Conservation (phyloP, 2,797 vertebrate species). For the Ctenosaura bakeri region DNA sequence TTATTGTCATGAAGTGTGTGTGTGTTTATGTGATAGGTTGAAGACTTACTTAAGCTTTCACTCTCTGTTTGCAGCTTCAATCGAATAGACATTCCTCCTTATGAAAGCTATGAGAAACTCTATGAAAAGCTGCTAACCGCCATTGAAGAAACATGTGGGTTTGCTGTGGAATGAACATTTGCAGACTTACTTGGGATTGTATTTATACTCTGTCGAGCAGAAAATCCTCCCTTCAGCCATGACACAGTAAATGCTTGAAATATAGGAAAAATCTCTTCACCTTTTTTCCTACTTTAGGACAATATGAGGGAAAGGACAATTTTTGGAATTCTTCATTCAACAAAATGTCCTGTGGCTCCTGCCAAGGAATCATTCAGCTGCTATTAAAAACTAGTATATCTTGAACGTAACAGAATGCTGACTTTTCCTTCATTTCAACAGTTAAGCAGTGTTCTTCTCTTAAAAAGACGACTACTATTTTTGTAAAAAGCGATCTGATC, state of each 20-base stretch:
- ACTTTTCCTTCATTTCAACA: constrained; percentile 85
- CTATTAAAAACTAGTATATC: constrained; percentile 86
- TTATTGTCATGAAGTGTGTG: no score
- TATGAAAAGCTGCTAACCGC: constrained; percentile 96
- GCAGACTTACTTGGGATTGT: constrained; percentile 72
- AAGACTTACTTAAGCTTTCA: constrained; percentile 38
- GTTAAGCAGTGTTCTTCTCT: constrained; percentile 85
- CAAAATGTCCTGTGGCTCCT: constrained; percentile 81
- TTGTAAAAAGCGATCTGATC: constrained; percentile 84
- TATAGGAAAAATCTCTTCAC: constrained; percentile 72
- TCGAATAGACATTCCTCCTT: constrained; percentile 97
- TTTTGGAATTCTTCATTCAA: constrained; percentile 80
- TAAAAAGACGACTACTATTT: constrained; percentile 88
- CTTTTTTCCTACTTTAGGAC: constrained; percentile 76
- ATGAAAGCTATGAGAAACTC: constrained; percentile 96
- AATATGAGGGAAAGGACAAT: constrained; percentile 82
- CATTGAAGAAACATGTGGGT: constrained; percentile 98
- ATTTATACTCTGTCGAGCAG: constrained; percentile 76
- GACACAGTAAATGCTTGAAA: constrained; percentile 81
- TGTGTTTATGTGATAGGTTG: not conserved
- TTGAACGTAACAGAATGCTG: constrained; percentile 86
- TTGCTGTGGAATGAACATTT: constrained; percentile 92
- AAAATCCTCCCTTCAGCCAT: constrained; percentile 78
- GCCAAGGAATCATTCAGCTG: constrained; percentile 86
- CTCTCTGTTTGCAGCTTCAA: constrained; percentile 88